phyloP scores from a whole-genome alignment of 2,797 vertebrate genomes.

The Poeciliopsis paucimaculata region DNA sequence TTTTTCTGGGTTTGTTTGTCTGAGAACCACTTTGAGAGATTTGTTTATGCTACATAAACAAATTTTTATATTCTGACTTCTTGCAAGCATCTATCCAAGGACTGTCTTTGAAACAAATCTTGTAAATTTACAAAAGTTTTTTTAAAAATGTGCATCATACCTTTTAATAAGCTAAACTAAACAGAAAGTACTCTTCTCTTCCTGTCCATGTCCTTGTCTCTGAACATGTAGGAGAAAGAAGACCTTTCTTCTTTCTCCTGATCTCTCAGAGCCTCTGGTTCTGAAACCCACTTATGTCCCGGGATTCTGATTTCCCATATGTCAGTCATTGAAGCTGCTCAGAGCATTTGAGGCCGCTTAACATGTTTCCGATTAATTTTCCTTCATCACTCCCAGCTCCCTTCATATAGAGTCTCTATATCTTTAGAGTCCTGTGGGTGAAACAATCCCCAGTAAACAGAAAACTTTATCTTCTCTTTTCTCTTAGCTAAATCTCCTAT shows the following conservation, averaged over 20 bases:
- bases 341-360: not conserved
- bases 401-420: not conserved
- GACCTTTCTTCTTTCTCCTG: not conserved
- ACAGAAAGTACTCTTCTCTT: not conserved
- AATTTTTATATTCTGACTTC: not conserved
- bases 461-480: not conserved
- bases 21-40: not conserved
- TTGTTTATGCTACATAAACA: not conserved
- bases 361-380: not conserved
- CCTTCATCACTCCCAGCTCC: not conserved
- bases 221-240: too few relatives aligned
- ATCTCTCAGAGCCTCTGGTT: not conserved
- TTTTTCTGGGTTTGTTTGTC: not conserved
- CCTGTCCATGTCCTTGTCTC: not conserved
- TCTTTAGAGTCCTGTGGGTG: not conserved
- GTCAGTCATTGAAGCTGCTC: not conserved
- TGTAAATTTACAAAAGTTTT: not conserved
- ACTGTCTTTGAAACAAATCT: not conserved
- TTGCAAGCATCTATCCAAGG: not conserved
- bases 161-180: not conserved
- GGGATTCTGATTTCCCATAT: not conserved
- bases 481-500: not conserved
- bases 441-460: conserved; percentile 1
- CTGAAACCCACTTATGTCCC: not conserved
- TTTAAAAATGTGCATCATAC: not conserved